Base-by-base conservation (phyloP, 2,888 invertebrate species). In the Pilophorus perplexus region DNA sequence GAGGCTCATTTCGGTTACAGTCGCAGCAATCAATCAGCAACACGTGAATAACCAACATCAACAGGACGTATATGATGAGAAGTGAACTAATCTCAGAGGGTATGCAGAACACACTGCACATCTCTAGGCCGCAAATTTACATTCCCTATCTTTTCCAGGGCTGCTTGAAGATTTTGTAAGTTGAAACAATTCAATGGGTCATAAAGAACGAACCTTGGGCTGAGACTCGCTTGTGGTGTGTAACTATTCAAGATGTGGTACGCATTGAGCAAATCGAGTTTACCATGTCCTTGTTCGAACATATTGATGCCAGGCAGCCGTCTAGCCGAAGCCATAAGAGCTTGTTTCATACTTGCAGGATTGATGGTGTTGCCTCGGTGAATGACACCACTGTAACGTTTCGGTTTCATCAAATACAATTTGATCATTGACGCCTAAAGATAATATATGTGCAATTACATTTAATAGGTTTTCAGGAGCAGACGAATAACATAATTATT, bases 261-360 rank as follows among this genome's bases (percentile, higher is more conserved):
- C 40, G 96, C 95, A 75, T 88, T 88, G 60, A 94, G 81, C 55
- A 97, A 84, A 78, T 96, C 93, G 57, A 97, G 79, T 77, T 93
- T 93, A 52, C 97, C 97, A 75, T 93, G 93, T 0, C 97, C 97
- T 79, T 98, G 97, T 76, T 97, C 97, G 77, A 97, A 97, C 91
- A 97, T 96, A 76, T 93, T 93, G 40, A 91, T 88, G 20, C 87
- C 87, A 0, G 88, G 84, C 57, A 97, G 80, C 25, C 93, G 82
- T 33, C 89, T 80, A 0, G 96, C 94, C 0, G 94, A 93, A 68
- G 90, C 89, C 78, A 94, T 88, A n/a, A 97, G 79, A 0, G 94
- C 92, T 78, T 98, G 97, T 76, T 97, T 98, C 80, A 98, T 90
- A 28, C 93, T 90, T 0, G 95, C 94, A 0, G 96, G 95, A 73